phyloP scores from a whole-genome alignment of 2,888 invertebrate genomes.

The Drosophila koepferae region DNA sequence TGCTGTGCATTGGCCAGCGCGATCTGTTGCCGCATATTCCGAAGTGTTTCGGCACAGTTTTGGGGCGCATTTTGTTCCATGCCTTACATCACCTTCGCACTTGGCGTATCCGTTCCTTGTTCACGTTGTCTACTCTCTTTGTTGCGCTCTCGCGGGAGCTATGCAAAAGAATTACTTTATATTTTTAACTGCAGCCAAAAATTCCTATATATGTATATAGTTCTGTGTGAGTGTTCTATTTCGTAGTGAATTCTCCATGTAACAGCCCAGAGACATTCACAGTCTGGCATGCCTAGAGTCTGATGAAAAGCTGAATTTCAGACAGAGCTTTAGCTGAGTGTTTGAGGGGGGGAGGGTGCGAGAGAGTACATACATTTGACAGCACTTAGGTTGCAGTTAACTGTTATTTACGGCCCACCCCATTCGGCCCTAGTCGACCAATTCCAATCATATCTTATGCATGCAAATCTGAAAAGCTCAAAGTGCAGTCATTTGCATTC shows the following conservation, averaged over 20 bases:
- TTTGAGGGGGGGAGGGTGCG: not conserved
- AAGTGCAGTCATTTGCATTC: constrained; percentile 49
- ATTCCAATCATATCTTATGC: constrained; percentile 56
- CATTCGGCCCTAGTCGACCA: constrained; percentile 5
- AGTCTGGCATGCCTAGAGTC: constrained; percentile 10
- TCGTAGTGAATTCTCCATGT: constrained; percentile 4
- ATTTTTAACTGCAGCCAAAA: constrained; percentile 6
- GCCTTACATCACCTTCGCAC: not conserved
- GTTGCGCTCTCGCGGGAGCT: not conserved
- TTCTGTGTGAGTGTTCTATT: constrained; percentile 5
- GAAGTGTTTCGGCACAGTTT: constrained; percentile 20
- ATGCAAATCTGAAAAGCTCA: constrained; percentile 61
- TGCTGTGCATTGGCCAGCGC: constrained; percentile 41
- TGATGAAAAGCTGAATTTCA: not conserved
- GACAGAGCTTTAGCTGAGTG: not conserved
- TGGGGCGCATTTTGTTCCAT: constrained; percentile 18
- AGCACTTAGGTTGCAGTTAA: constrained; percentile 10
- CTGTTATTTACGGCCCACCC: constrained; percentile 1
- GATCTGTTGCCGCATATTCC: constrained; percentile 40
- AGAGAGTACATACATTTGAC: not conserved
- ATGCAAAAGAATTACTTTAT: not conserved
- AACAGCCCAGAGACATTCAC: not conserved
- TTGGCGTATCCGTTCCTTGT: too few species aligned
- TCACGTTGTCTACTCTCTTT: not conserved
- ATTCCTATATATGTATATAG: not conserved